A percentile compares a stretch with the other conserved stretches of the same genome.
phyloP scores from a whole-genome alignment of 2,888 invertebrate genomes.

The Epinotia nisella region DNA sequence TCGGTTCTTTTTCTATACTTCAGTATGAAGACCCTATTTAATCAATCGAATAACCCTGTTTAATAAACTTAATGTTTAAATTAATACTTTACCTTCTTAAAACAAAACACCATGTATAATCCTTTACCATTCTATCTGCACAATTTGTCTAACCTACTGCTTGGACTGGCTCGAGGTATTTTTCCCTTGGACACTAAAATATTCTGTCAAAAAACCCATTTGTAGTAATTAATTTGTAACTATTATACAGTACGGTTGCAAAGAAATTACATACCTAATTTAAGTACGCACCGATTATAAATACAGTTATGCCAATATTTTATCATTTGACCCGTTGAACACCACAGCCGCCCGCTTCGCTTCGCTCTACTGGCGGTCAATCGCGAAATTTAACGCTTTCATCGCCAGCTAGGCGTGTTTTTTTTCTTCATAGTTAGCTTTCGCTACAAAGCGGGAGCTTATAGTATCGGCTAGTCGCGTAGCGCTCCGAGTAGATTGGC shows the following conservation, averaged over 20 bases:
- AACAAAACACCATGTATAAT: conserved; percentile 42
- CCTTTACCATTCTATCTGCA: conserved; percentile 38
- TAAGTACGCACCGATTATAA: conserved; percentile 41
- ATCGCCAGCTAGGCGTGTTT: not conserved
- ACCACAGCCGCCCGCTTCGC: not conserved
- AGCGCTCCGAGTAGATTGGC: not conserved
- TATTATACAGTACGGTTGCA: conserved; percentile 33
- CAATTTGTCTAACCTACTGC: conserved; percentile 43
- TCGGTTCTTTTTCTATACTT: not conserved
- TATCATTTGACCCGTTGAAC: not conserved
- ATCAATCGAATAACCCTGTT: conserved; percentile 27
- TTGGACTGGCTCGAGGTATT: conserved; percentile 43
- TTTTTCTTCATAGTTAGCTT: not conserved
- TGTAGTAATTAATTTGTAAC: conserved; percentile 36
- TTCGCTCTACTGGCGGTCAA: not conserved
- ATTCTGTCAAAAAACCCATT: conserved; percentile 22
- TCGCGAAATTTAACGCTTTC: not conserved
- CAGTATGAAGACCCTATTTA: not conserved
- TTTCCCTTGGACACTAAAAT: conserved; percentile 33
- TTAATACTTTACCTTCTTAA: conserved; percentile 41
- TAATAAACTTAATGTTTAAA: conserved; percentile 27
- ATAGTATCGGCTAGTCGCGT: no score
- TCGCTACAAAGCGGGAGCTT: not conserved
- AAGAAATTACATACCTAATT: conserved; percentile 26
- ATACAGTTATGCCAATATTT: conserved; percentile 18